Base-by-base conservation (phyloP, 2,797 vertebrate genomes). In the Trachurus trachurus region DNA sequence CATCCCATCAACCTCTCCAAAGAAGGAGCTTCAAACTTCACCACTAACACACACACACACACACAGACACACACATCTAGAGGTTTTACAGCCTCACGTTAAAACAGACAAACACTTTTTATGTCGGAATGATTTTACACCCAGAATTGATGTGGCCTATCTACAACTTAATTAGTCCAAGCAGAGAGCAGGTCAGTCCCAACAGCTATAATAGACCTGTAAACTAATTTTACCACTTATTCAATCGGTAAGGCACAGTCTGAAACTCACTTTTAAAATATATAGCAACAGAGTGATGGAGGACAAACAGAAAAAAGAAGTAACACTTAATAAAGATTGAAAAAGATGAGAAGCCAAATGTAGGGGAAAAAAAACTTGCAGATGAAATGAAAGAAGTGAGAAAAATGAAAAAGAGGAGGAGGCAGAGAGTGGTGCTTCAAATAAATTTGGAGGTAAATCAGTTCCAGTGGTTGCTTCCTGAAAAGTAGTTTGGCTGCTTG, bases 391-490 rank as follows among this genome's bases (percentile, higher is more conserved):
- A 56, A 58, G 29, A 52, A 78, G 44, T 9, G 19, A 17, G 68
- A 31, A 69, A 71, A 71, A 67, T 50, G 58, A 76, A 79, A 58
- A 64, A 40, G 56, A 71, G 68, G 52, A 73, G 50, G 75, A 73
- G 50, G 75, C 31, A 29, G 62, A 73, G 54, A 77, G 39, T 9
- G 29, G 65, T 54, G 52, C 56, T 70, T 86, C 58, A 44, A 74
- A 87, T 87, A 82, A 81, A 90, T 82, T 79, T 16, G 1, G 70
- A 76, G 74, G 83, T 88, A 88, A 89, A 94, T 90, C 90, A 88
- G 89, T 92, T 92, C 90, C 89, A 82, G 67, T 89, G 76, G 86
- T 90, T 91, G 87, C 82, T 71, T 87, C 54, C 78, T 77, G 77
- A 79, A 85, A 91, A 83, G 86, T 82, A 88, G 71, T 90, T 88